A percentile compares a stretch with the other conserved stretches of the same genome.
Evolutionary conservation across 2,113 vertebrate species (phyloP).

Genomic region (Phalacrocorax carbo): DNA sequence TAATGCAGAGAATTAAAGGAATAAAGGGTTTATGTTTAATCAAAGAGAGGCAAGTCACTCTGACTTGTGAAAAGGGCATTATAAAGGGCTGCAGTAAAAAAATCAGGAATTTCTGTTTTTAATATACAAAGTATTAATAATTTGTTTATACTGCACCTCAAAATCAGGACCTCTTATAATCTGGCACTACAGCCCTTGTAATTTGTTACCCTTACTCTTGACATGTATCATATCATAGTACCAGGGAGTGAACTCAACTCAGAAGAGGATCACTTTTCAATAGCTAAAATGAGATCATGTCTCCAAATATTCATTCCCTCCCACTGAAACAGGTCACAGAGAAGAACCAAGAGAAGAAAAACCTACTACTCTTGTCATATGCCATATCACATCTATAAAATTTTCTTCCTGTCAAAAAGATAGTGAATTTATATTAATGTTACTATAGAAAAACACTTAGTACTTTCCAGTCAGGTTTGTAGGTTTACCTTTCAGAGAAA

Average conservation of each 20-base stretch:
- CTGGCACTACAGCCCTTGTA: neutral
- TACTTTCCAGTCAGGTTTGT: neutral
- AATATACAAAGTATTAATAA: neutral
- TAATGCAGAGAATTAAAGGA: neutral
- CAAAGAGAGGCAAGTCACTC: neutral
- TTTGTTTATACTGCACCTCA: neutral
- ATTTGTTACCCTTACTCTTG: neutral
- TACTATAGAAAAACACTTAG: neutral
- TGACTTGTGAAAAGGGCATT: neutral
- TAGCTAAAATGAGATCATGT: neutral
- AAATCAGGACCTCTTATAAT: neutral
- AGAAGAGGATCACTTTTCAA: neutral
- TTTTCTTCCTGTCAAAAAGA: neutral
- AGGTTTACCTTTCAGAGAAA: neutral
- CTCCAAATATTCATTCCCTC: neutral
- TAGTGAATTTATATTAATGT: neutral
- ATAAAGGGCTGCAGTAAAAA: neutral
- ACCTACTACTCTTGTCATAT: neutral
- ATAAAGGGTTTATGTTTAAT: neutral
- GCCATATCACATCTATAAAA: neutral
- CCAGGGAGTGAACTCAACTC: neutral
- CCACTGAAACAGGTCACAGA: neutral
- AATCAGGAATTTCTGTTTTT: neutral
- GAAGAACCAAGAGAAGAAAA: neutral
- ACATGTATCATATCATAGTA: neutral